Evolutionary conservation across 2,888 invertebrate genomes (phyloP), one percentile per base, ranked within the genome.

Genomic region (Sminthurinus aureus): DNA sequence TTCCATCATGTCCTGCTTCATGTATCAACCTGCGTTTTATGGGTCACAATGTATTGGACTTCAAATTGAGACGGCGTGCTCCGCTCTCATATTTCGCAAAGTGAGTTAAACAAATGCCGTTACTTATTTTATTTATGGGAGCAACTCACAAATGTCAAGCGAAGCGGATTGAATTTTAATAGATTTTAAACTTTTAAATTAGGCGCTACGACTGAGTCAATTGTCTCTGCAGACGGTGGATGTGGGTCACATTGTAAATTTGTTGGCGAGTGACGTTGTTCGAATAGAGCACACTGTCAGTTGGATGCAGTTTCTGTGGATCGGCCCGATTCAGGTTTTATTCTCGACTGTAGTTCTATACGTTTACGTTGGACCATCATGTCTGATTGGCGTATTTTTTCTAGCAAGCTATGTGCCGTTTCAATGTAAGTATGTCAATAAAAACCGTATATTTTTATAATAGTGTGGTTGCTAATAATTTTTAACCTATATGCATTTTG

Each of bases 191-290:
- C 87, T 79, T 66, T 66, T 8, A 11, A 78, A n/a, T n/a, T 90
- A 96, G 95, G 92, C 95, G 0, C 90, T 96, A 75, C 93, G 93
- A 66, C 91, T 96, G 85, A 95, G 95, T 82, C 95, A 95, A 90
- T 94, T 94, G 11, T 95, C 97, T 0, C 91, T 97, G 71, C 95
- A 95, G 12, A 94, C 96, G 90, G 97, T 97, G 0, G 95, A 97
- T 0, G 94, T 95, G 0, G 98, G 98, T 0, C 96, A 98, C 90
- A 94, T 98, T 85, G 96, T 98, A 51, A 98, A 98, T 90, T 93
- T 98, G n/a, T 91, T 99, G 83, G 97, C 98, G 0, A 99, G 98
- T 90, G 98, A 99, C 90, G 96, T 98, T 86, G 96, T 95, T 89
- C 93, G 95, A 81, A 97, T 98, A 90, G 98, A 99, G 90, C 93